Evolutionary conservation across 2,797 vertebrate genomes (phyloP).

Genomic region (Sus cebifrons): DNA sequence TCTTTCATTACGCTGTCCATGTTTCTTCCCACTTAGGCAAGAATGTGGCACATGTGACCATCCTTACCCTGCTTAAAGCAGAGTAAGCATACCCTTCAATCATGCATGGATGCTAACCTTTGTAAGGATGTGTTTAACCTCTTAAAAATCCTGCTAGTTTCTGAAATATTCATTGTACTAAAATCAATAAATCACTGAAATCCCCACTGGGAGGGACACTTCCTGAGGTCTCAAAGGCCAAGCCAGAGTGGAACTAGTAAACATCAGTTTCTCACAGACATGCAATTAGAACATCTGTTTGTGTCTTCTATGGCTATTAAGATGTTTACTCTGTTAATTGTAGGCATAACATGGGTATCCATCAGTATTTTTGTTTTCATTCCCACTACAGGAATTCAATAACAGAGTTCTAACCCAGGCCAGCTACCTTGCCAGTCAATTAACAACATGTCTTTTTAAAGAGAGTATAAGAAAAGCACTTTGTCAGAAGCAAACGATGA

Average conservation of each 20-base stretch:
- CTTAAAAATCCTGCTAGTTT: constrained; percentile 84
- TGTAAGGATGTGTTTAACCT: constrained; percentile 84
- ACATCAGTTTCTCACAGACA: constrained; percentile 88
- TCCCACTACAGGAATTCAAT: constrained; percentile 80
- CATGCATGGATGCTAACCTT: constrained; percentile 79
- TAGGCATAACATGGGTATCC: constrained; percentile 85
- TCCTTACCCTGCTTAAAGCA: background rate
- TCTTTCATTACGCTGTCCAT: background rate
- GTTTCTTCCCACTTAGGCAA: constrained; percentile 52
- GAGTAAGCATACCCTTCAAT: constrained; percentile 65
- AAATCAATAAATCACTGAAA: constrained; percentile 90
- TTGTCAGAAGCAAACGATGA: constrained; percentile 28
- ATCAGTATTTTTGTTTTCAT: constrained; percentile 83
- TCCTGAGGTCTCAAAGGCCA: constrained; percentile 88
- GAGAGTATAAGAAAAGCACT: constrained; percentile 41
- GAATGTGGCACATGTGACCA: background rate
- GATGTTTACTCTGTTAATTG: constrained; percentile 89
- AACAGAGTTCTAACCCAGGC: constrained; percentile 75
- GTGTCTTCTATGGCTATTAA: constrained; percentile 88
- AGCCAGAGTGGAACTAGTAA: constrained; percentile 86
- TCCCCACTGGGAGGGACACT: constrained; percentile 83
- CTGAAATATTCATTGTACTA: constrained; percentile 86
- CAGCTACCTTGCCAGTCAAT: constrained; percentile 83
- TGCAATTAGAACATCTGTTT: constrained; percentile 89
- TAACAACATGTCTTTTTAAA: constrained; percentile 74